Percentiles rank a stretch among this genome's conserved stretches.
Conservation (phyloP, 2,888 invertebrate genomes). For the Thera obeliscata region DNA sequence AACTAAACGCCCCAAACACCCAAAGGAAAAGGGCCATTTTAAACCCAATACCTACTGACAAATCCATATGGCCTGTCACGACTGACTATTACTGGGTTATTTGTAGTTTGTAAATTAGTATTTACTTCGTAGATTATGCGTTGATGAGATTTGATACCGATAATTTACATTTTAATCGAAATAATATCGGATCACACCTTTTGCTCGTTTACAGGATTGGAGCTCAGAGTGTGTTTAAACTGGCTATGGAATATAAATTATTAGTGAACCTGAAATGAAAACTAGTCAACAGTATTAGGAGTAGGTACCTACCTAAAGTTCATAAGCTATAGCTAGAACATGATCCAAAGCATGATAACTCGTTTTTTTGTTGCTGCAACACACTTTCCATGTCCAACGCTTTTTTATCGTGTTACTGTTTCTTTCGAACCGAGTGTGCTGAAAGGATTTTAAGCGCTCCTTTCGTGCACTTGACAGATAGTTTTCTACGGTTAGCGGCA, state of each 20-base stretch:
- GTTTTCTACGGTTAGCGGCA: too few relatives aligned
- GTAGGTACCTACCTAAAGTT: too few relatives aligned
- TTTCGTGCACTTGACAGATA: too few relatives aligned
- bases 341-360: too few relatives aligned
- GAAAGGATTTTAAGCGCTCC: too few relatives aligned
- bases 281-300: too few relatives aligned
- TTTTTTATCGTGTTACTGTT: too few relatives aligned
- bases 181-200: slow-evolving; percentile 53
- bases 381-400: too few relatives aligned
- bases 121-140: slow-evolving; percentile 65
- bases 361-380: too few relatives aligned
- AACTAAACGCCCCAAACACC: slow-evolving; percentile 48
- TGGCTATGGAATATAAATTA: background rate
- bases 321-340: too few relatives aligned
- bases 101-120: slow-evolving; percentile 65
- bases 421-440: too few relatives aligned
- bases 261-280: too few relatives aligned
- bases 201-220: slow-evolving; percentile 29
- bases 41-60: slow-evolving; percentile 44
- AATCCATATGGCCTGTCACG: slow-evolving; percentile 52
- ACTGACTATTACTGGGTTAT: slow-evolving; percentile 59
- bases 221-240: background rate
- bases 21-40: slow-evolving; percentile 34
- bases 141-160: slow-evolving; percentile 64
- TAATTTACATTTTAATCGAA: slow-evolving; percentile 71